Conservation (phyloP, 2,113 vertebrate species). For the Xiphorhynchus elegans region DNA sequence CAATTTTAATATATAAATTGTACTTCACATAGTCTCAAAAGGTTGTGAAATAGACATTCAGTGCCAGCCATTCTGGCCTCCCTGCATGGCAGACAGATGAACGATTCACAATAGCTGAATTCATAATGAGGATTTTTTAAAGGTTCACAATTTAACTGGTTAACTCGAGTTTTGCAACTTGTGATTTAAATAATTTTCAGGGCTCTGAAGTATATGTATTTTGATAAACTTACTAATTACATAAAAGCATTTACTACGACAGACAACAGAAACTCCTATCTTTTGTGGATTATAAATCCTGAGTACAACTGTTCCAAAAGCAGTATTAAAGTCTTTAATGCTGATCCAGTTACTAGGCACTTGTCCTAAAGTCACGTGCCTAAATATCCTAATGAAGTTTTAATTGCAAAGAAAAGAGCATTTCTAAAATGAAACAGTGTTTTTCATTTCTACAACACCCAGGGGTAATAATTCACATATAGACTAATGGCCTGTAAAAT, state of each 20-base stretch:
- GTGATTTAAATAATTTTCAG: not conserved
- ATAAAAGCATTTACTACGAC: not conserved
- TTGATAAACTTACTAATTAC: not conserved
- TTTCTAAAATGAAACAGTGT: conserved; percentile 25
- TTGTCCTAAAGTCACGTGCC: not conserved
- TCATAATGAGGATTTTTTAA: not conserved
- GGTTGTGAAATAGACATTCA: not conserved
- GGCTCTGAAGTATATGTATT: not conserved
- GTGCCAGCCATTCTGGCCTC: not conserved
- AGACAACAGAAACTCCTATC: not conserved
- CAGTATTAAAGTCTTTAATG: not conserved
- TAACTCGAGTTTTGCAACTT: not conserved
- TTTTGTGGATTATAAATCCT: conserved; percentile 23
- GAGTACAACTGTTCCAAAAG: not conserved
- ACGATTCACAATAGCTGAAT: not conserved
- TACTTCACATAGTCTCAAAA: not conserved
- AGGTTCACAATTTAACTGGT: not conserved
- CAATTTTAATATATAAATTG: not conserved
- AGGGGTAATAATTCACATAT: conserved; percentile 23
- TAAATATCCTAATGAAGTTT: conserved; percentile 34
- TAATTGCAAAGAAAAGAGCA: conserved; percentile 37
- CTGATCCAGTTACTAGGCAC: conserved; percentile 5
- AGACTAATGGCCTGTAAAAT: conserved; percentile 23
- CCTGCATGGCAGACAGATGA: not conserved
- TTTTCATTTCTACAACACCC: not conserved